These are phyloP conservation scores for Phalera bucephala DNA, from an alignment of 2,888 invertebrate species.

Conservation along the genomic window DNA sequence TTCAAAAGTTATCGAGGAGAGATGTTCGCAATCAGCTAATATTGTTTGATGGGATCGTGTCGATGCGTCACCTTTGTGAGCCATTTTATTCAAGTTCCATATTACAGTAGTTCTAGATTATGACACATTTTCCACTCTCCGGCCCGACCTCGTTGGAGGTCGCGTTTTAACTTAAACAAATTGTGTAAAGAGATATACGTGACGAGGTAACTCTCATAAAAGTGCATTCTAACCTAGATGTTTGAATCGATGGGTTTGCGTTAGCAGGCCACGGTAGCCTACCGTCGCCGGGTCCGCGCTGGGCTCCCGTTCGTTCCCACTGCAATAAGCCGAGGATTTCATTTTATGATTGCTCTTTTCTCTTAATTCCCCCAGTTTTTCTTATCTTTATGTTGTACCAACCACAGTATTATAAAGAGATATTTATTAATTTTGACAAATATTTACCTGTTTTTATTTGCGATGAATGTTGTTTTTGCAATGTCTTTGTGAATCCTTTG, in stretches of 20 bases:
- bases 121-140: slow-evolving; percentile 14
- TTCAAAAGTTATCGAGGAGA: slow-evolving; percentile 20
- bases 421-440: too few species aligned
- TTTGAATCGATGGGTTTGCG: slow-evolving; percentile 26
- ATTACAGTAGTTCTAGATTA: slow-evolving; percentile 39
- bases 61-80: slow-evolving; percentile 82
- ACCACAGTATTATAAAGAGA: too few species aligned
- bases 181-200: slow-evolving; percentile 12
- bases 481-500: slow-evolving; percentile 10
- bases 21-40: slow-evolving; percentile 46
- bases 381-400: too few species aligned
- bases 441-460: too few species aligned
- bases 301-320: slow-evolving; percentile 6
- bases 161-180: slow-evolving; percentile 13
- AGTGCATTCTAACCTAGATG: slow-evolving; percentile 60
- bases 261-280: slow-evolving; percentile 34
- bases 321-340: too few species aligned
- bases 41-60: slow-evolving; percentile 78
- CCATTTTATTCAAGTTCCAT: slow-evolving; percentile 71
- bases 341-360: too few species aligned
- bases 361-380: too few species aligned
- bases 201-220: slow-evolving; percentile 21
- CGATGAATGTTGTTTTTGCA: not conserved
- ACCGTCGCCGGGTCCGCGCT: slow-evolving; percentile 26
- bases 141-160: slow-evolving; percentile 15